Evolutionary conservation across 2,113 vertebrate genomes (phyloP), one percentile per base, ranked within the genome.

Genomic region (Cariama cristata): DNA sequence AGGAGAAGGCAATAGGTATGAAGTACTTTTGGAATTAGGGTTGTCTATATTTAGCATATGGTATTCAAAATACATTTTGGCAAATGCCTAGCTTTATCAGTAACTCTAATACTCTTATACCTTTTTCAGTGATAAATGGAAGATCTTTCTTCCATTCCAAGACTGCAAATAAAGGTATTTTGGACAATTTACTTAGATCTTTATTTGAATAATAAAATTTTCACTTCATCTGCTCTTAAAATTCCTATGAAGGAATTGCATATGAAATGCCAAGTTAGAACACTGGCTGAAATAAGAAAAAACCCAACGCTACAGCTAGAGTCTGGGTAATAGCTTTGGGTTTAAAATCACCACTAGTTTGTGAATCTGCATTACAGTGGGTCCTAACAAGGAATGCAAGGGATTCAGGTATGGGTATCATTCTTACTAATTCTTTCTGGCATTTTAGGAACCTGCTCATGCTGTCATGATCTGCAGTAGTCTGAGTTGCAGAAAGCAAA

Each of bases 171-270:
- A 23, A 68, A 79, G 24, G 17, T 35, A 62, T 64, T 90, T 83
- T 62, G 14, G 30, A 53, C 7, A 45, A 55, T 80, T 73, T 72
- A 35, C 15, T 75, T 88, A 49, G 33, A 73, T 86, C 17, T 47
- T 90, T 42, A 84, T 87, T 77, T 71, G 21, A 84, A 89, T 81
- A 68, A 69, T 38, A 55, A 38, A n/a, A 49, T 72, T 59, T 94
- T 71, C 22, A 35, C 21, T 33, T 68, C 4, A 59, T 49, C 38
- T 76, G 8, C 32, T 77, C 50, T 81, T 80, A 66, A 89, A 82
- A 77, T 71, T 79, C 60, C 30, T 50, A 10, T 52, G 40, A 76
- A 88, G 40, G 8, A 72, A 75, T 33, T 86, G 7, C 28, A 11
- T 47, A 18, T 38, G 12, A 91, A 85, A 59, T 55, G 13, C 23